These are phyloP conservation scores for Meriones unguiculatus DNA, from an alignment of 2,113 vertebrate genomes.

Conservation along the genomic window DNA sequence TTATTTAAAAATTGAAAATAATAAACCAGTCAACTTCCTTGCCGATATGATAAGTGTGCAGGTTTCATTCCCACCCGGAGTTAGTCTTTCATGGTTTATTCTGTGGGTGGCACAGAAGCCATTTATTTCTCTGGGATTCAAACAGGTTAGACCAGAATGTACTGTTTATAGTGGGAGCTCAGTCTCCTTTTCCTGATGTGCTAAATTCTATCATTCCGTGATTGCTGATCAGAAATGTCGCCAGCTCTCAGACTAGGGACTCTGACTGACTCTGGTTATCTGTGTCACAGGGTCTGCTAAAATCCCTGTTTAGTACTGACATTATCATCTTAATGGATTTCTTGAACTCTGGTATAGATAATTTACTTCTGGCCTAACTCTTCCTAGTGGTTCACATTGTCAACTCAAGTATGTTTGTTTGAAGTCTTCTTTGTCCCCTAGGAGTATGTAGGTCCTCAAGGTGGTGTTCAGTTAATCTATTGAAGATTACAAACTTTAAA, in stretches of 20 bases:
- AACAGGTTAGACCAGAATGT: neutral
- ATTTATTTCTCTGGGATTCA: neutral
- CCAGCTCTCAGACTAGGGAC: neutral
- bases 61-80: neutral
- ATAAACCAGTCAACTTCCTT: neutral
- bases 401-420: neutral
- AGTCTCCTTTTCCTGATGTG: neutral
- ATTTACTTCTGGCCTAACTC: neutral
- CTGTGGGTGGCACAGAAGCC: neutral
- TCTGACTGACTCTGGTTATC: neutral
- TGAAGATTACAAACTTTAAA: neutral
- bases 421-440: neutral
- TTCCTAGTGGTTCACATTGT: neutral
- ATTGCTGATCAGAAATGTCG: too few relatives aligned
- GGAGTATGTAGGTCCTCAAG: neutral
- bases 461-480: neutral
- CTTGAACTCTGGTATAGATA: neutral
- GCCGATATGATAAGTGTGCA: neutral
- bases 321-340: neutral
- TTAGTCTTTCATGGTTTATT: neutral
- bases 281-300: neutral
- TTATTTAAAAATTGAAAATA: neutral
- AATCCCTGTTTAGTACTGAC: neutral
- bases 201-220: neutral
- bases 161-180: neutral